A percentile compares a stretch with the other conserved stretches of the same genome.
These are phyloP conservation scores for Leptopilina boulardi DNA, from an alignment of 1,140 invertebrate genomes.

Conservation along the genomic window DNA sequence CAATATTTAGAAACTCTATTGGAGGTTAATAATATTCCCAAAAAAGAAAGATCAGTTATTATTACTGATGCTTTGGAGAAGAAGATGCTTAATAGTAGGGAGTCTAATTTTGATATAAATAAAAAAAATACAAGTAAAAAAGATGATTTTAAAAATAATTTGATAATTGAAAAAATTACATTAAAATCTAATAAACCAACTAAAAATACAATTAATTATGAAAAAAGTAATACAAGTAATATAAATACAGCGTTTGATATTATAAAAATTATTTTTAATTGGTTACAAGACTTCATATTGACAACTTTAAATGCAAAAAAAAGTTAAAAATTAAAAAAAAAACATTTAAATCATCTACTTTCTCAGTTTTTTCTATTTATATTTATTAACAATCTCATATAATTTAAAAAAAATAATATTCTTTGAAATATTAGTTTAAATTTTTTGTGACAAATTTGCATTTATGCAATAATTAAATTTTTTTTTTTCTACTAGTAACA, in stretches of 20 bases:
- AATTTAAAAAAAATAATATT: too few relatives aligned
- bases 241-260: background rate
- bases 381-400: too few relatives aligned
- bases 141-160: background rate
- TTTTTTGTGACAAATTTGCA: too few relatives aligned
- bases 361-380: too few relatives aligned
- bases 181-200: background rate
- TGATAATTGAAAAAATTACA: background rate
- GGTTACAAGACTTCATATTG: background rate
- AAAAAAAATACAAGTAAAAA: background rate
- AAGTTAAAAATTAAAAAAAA: too few relatives aligned
- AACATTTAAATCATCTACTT: too few relatives aligned
- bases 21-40: background rate
- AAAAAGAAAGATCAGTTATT: background rate
- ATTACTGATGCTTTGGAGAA: background rate
- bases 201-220: background rate
- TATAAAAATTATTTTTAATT: background rate
- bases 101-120: background rate
- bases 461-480: too few relatives aligned
- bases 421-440: too few relatives aligned
- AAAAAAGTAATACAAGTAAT: background rate
- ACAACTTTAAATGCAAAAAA: background rate
- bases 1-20: conserved; percentile 1
- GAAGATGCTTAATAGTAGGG: background rate
- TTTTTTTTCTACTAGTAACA: too few relatives aligned